Evolutionary conservation across 92 coral and sea anemone genomes (phyloP), one percentile per base, ranked within the genome.

Genomic region (Epizoanthus scotinus): DNA sequence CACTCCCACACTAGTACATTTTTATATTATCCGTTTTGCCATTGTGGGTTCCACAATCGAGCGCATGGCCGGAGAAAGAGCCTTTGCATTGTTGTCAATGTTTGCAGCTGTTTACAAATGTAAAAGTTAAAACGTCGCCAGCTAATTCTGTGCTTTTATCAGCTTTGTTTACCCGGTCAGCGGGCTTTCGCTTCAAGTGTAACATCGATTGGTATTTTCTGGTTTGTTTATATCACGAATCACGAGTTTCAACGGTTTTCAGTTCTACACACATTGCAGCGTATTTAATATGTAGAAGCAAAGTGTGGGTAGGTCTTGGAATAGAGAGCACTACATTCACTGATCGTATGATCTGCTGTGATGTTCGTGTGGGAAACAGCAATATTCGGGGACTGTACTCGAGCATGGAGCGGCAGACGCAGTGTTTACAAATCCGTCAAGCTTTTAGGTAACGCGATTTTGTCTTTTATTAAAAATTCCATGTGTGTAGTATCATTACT

Each of bases 1-100:
- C 79, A 19, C 82, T 83, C 4, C 63, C 54, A 56, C 89, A 82
- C 8, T 82, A 68, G 15, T 50, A 77, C 70, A 82, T n/a, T 28
- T 58, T 59, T 25, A 86, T 86, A 0, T 64, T 73, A n/a, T 73
- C 86, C 6, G 66, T 34, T 26, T 55, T 63, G 2, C 85, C 86
- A 79, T 75, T 63, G 10, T 78, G 63, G 40, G 40, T 6, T 34
- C 40, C 40, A 34, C 40, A 34, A 3, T 34, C 40, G 40, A 34
- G 40, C 40, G 40, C 0, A 34, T 34, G 40, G 40, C 40, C 40
- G 40, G 40, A 60, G 69, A 63, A 81, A 81, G 44, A 66, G 65
- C 27, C 67, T 62, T 62, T 62, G 67, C 67, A 62, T 62, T 62
- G 67, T 62, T n/a, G 40, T 62, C 36, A 62, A 62, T 62, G 67